These are phyloP conservation scores for Archivesica marissinica DNA, from an alignment of 1,140 invertebrate genomes.

Conservation along the genomic window DNA sequence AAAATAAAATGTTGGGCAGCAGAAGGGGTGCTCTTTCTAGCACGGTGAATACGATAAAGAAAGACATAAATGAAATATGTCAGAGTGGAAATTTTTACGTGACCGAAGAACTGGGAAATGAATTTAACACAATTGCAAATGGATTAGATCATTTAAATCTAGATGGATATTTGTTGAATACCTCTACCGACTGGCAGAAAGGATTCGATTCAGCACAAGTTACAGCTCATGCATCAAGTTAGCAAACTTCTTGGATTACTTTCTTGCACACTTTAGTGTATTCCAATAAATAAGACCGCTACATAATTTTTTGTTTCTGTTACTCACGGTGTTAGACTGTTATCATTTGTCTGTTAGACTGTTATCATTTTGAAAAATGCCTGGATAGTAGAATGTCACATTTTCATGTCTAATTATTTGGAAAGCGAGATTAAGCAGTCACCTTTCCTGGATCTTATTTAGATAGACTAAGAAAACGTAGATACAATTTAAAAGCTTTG, in stretches of 20 bases:
- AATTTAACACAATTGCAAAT: conserved; percentile 75
- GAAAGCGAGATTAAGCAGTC: no score
- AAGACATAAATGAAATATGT: conserved; percentile 71
- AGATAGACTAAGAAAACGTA: no score
- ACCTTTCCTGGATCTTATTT: no score
- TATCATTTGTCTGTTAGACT: no score
- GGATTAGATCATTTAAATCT: conserved; percentile 78
- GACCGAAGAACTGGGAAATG: conserved; percentile 76
- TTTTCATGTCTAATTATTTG: no score
- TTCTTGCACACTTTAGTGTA: no score
- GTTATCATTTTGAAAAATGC: no score
- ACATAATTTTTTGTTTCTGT: no score
- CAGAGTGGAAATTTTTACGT: conserved; percentile 76
- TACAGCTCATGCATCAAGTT: conserved; percentile 38
- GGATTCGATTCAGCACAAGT: conserved; percentile 57
- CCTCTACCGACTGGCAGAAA: conserved; percentile 73
- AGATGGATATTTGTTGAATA: conserved; percentile 71
- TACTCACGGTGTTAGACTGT: no score
- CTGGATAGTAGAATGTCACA: no score
- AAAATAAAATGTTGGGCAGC: conserved; percentile 24
- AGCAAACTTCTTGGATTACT: not conserved
- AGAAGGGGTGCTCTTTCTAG: conserved; percentile 27
- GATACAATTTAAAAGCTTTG: no score
- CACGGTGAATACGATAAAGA: conserved; percentile 62
- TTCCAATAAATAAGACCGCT: no score